These are phyloP conservation scores for Apodemia zela DNA, from an alignment of 2,888 invertebrate genomes.

Conservation along the genomic window DNA sequence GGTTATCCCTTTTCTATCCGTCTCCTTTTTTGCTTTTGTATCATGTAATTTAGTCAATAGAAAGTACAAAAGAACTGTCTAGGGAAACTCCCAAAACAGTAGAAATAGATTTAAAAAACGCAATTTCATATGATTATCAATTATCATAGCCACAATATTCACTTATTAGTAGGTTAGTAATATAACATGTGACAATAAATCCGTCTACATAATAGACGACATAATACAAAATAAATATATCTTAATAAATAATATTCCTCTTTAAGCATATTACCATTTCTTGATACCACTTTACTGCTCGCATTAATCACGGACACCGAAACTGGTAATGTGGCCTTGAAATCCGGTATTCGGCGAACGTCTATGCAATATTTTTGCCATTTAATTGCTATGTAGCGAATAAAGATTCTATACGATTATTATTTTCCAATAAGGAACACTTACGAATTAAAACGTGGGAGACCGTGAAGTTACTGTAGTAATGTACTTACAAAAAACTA, in stretches of 20 bases:
- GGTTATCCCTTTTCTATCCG: too few relatives aligned
- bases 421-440: too few relatives aligned
- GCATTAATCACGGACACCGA: constrained; percentile 8
- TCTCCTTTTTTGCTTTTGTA: too few relatives aligned
- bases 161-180: neutral
- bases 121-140: neutral
- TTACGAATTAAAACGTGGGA: too few relatives aligned
- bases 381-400: neutral
- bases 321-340: constrained; percentile 9
- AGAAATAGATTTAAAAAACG: neutral
- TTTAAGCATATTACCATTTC: neutral
- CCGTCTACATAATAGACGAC: neutral
- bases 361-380: neutral
- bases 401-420: too few relatives aligned
- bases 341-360: constrained; percentile 16
- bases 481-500: too few relatives aligned
- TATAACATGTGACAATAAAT: neutral
- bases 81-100: too few relatives aligned
- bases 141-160: neutral
- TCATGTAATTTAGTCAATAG: too few relatives aligned
- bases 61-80: too few relatives aligned
- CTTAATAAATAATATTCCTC: neutral
- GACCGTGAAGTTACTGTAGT: too few relatives aligned
- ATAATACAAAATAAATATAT: constrained; percentile 2
- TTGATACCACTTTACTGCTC: neutral